These are phyloP conservation scores for Drosophila obscura DNA, from an alignment of 1,140 invertebrate species.

Conservation along the genomic window DNA sequence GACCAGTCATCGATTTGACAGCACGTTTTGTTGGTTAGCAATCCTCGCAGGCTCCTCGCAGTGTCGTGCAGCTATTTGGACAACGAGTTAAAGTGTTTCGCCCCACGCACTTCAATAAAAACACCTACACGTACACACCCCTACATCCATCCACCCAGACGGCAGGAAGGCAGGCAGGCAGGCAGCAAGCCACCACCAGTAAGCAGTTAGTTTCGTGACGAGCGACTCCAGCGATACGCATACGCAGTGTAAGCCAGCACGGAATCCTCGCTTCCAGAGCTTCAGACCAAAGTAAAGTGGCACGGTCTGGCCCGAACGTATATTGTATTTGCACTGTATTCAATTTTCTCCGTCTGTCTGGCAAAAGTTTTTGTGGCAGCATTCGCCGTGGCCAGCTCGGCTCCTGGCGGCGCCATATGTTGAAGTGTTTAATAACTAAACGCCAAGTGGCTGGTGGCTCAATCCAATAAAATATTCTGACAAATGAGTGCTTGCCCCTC, in stretches of 20 bases:
- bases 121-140: constrained; percentile 67
- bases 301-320: constrained; percentile 26
- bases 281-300: constrained; percentile 5
- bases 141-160: no score
- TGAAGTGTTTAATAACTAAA: constrained; percentile 67
- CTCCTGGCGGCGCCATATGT: constrained; percentile 50
- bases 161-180: constrained; percentile 4
- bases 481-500: constrained; percentile 24
- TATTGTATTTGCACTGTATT: constrained; percentile 57
- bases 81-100: constrained; percentile 75
- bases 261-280: constrained; percentile 21
- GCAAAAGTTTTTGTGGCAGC: constrained; percentile 24
- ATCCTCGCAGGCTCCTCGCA: constrained; percentile 19
- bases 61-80: constrained; percentile 55
- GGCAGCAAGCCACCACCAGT: neutral
- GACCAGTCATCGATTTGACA: constrained; percentile 41
- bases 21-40: constrained; percentile 41
- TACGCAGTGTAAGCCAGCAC: constrained; percentile 62
- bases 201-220: constrained; percentile 62
- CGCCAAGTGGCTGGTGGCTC: constrained; percentile 47
- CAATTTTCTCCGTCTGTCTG: constrained; percentile 54
- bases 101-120: constrained; percentile 78
- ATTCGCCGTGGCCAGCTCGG: constrained; percentile 29
- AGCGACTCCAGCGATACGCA: constrained; percentile 67
- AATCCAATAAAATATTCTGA: constrained; percentile 58